Percentiles rank a stretch among this genome's conserved stretches.
Evolutionary conservation across 2,113 vertebrate species (phyloP).

Genomic region (Zosterops pallidus): DNA sequence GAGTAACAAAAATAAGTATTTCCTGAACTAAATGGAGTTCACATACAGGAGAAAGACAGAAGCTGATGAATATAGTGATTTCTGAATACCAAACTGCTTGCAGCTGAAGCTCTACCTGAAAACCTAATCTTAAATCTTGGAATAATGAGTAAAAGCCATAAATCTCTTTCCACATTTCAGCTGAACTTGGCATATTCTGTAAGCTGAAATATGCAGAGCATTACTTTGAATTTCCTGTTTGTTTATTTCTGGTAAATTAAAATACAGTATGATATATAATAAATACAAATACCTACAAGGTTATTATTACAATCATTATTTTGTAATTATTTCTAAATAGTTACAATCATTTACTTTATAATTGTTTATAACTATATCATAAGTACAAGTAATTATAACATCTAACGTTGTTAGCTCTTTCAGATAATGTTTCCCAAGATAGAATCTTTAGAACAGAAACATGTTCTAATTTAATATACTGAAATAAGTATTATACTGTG

Average conservation of each 20-base stretch:
- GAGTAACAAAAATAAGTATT: background rate
- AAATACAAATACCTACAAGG: background rate
- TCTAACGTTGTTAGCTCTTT: conserved; percentile 12
- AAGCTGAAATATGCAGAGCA: background rate
- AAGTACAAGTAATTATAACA: conserved; percentile 23
- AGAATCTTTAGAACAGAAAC: conserved; percentile 21
- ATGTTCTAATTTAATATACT: conserved; percentile 29
- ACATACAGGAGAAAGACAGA: background rate
- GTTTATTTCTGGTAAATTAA: background rate
- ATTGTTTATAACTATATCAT: conserved; percentile 1
- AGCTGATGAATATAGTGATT: background rate
- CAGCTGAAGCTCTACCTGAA: background rate
- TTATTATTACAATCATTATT: background rate
- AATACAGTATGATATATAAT: background rate
- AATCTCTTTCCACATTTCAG: background rate
- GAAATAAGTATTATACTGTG: background rate
- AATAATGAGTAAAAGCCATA: background rate
- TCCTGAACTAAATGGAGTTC: background rate
- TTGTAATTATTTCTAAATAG: background rate
- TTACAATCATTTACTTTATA: background rate
- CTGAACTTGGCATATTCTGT: background rate
- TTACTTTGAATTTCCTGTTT: background rate
- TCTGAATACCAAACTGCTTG: background rate
- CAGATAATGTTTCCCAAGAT: conserved; percentile 32
- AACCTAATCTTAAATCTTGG: background rate